Evolutionary conservation across 2,113 vertebrate species (phyloP), one percentile per base, ranked within the genome.

Genomic region (Ancistrus triradiatus): DNA sequence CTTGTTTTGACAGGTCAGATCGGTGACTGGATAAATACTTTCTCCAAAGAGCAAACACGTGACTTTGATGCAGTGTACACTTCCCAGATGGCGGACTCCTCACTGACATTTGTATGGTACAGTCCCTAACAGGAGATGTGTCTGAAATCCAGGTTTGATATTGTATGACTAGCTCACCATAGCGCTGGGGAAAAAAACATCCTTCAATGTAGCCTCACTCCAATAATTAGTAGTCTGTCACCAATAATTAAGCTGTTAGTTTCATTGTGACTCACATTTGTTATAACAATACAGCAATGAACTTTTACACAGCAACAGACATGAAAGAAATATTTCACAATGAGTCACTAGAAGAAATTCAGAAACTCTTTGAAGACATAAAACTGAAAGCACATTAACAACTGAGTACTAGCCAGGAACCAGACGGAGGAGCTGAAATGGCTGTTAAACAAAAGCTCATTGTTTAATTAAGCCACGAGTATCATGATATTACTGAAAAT

Each of bases 21-120:
- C 6, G 91, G 89, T 22, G 90, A 93, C 73, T 95, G 92, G 92
- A 83, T 61, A 17, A 81, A 76, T 60, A 81, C 85, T 62, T 87
- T 94, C 69, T 86, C 88, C n/a, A 50, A 83, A 0, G 75, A 82
- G 60, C 86, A 91, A 60, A 84, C 79, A 0, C n/a, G 61, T 3
- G 56, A 25, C 22, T 94, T 93, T 62, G 79, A 88, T 6, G 70
- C 65, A 0, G 33, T 82, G 48, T 91, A 85, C 64, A 73, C 68
- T 56, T 78, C 84, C 51, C 69, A 88, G 79, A 90, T 92, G 90
- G 52, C 70, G 0, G 68, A 67, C 61, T 28, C 8, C 15, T 21
- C 66, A 7, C 69, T 89, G 43, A 59, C 68, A 8, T 57, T 83
- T 17, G 65, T 55, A 2, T 90, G 90, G 88, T 63, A 78, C 6